Base-by-base conservation (phyloP, 2,888 invertebrate genomes). In the Thecocarcelia acutangulata region DNA sequence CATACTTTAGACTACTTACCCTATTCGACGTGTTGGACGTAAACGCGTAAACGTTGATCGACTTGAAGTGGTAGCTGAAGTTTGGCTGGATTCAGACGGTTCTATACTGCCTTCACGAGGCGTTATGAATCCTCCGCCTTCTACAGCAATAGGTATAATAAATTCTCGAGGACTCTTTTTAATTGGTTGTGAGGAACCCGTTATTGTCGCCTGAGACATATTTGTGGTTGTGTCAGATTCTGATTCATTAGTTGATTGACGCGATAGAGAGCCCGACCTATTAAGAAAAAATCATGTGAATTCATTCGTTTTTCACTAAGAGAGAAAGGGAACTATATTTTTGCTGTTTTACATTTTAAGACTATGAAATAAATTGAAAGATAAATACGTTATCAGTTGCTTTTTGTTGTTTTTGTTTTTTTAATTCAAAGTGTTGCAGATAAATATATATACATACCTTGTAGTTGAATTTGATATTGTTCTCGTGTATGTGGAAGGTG, bases 91-190 rank as follows among this genome's bases (percentile, higher is more conserved):
- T 78, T 95, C 95, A 4, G 92, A 92, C 15, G 95, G 95, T 89
- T 96, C 96, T 78, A 96, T 92, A 89, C 96, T 95, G 84, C 95
- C 94, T 80, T 93, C 93, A 78, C 94, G 86, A 50, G 91, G 91
- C 37, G 91, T 91, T 70, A 91, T 95, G 89, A 95, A 96, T 81
- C 96, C 97, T 82, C 96, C 96, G 85, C 97, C 97, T 90, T 97
- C 97, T 72, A 97, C 95, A 17, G 96, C 96, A 87, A 97, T 97
- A n/a, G 97, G 97, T 90, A 97, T 97, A 87, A 97, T 97, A 88
- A 96, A 97, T 91, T 97, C 97, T 52, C 97, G 93, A 15, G 97
- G 96, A 13, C 96, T 96, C 91, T 97, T 97, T 88, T 95, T 94
- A 87, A 97, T 96, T 6, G 96, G 96, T 89, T 95, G 94, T 17